phyloP scores from a whole-genome alignment of 1,140 invertebrate species.

The Lucilia cuprina region DNA sequence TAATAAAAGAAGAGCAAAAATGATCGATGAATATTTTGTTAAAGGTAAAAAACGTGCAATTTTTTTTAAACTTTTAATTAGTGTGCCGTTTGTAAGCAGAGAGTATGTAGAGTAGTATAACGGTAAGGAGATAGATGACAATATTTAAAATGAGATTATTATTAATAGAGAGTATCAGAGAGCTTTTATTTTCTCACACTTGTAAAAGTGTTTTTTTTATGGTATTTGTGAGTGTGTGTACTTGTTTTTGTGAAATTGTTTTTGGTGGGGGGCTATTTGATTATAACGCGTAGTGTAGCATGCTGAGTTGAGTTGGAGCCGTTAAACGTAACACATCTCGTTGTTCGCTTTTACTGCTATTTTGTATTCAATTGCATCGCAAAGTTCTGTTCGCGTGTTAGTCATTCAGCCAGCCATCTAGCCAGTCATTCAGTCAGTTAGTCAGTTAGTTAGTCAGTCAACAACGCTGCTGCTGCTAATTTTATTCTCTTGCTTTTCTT shows the following conservation, averaged over 20 bases:
- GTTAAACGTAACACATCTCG: constrained; percentile 24
- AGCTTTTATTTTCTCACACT: not conserved
- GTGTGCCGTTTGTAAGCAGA: not conserved
- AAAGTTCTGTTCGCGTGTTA: constrained; percentile 18
- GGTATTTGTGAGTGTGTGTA: not conserved
- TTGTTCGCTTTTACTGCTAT: constrained; percentile 12
- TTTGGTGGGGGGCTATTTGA: not conserved
- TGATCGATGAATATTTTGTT: not conserved
- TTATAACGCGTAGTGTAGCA: not conserved
- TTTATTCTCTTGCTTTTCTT: not conserved
- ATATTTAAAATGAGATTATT: not conserved
- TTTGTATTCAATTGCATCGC: not conserved
- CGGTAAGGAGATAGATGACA: not conserved
- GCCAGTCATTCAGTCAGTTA: not conserved
- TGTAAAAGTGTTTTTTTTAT: no score
- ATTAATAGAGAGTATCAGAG: not conserved
- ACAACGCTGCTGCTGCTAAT: not conserved
- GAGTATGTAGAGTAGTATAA: not conserved
- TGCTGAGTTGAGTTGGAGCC: constrained; percentile 32
- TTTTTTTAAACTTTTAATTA: not conserved
- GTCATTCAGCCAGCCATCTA: not conserved
- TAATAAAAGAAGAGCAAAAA: not conserved
- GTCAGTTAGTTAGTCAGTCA: not conserved
- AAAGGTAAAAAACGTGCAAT: not conserved
- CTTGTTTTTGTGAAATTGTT: not conserved